These are phyloP conservation scores for Reinhardtius hippoglossoides DNA, from an alignment of 2,113 vertebrate genomes.

Conservation along the genomic window DNA sequence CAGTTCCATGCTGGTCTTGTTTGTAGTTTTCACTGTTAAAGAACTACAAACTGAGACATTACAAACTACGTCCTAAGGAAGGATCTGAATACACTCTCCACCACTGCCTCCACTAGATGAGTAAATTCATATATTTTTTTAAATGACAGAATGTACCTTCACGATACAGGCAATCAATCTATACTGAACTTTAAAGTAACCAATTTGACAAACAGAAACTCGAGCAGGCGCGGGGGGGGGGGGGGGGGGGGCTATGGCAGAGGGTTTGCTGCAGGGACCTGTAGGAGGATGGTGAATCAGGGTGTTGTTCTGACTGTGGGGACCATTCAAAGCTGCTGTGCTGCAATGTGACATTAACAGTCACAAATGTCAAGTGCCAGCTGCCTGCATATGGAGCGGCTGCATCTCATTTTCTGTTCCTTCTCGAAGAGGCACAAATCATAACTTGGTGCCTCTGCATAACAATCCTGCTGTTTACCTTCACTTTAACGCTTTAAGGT, in stretches of 20 bases:
- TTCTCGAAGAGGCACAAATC: constrained; percentile 16
- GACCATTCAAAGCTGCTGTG: constrained; percentile 34
- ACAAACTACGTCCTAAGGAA: no score
- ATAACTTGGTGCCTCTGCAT: background rate
- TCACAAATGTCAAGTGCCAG: constrained; percentile 63
- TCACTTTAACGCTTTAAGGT: background rate
- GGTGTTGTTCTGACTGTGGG: constrained; percentile 47
- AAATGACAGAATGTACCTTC: background rate
- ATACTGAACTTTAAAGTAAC: background rate
- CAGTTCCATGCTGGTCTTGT: no score
- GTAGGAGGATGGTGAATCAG: constrained; percentile 48
- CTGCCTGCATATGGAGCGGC: constrained; percentile 47
- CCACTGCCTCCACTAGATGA: no score
- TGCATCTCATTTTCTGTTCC: constrained; percentile 22
- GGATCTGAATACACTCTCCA: no score
- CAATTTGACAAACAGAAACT: constrained; percentile 7
- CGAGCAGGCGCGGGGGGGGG: background rate
- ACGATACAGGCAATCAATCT: background rate
- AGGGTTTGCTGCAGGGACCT: constrained; percentile 42
- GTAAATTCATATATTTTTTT: no score
- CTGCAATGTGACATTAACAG: constrained; percentile 45
- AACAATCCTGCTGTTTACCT: background rate
- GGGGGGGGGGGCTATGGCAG: background rate
- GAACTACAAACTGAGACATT: no score
- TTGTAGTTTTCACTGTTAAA: no score